Base-by-base conservation (phyloP, 1,140 invertebrate genomes). In the Tigriopus japonicus region DNA sequence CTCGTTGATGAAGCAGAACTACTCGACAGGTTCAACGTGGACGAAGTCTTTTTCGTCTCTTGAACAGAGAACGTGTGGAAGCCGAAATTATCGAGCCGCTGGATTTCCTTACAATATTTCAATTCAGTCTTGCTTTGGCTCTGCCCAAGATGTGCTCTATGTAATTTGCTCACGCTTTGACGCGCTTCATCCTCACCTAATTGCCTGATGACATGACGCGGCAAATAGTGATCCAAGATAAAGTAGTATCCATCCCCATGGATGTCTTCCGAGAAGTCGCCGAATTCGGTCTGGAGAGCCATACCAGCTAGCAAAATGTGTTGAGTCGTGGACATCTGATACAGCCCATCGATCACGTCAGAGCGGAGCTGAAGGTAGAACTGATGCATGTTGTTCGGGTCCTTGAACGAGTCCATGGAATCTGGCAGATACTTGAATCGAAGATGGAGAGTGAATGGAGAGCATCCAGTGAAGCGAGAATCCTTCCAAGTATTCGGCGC, bases 91-190 rank as follows among this genome's bases (percentile, higher is more conserved):
- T 41, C 40, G 13, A 41, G 28, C 28, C 40, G 35, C 28, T 41
- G 55, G 40, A 58, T 40, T 42, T 58, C 55, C 40, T 58, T 58
- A 23, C 55, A 58, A 23, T 41, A 58, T 23, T 58, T 58, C 28
- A 58, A 28, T 42, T 58, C 55, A 15, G 55, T 40, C 28, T 58
- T 58, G 28, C 55, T 58, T 19, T 58, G 55, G 40, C 55, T 58
- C 41, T 58, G 55, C 17, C 55, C 55, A 15, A 58, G 40, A 23
- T 41, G 17, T 15, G 55, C 55, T 23, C 42, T 58, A 41, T 58
- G 55, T 15, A 58, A 41, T 41, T 42, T 23, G 17, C 12, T 35
- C n/a, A 58, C 28, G 17, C 21, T 41, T 14, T 28, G 13, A 15
- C 45, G n/a, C 14, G 55, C 55, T 23, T 58, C 55, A 15, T 40